A percentile compares a stretch with the other conserved stretches of the same genome.
Conservation (phyloP, 35 echinoderm and acorn worm genomes). For the Heliocidaris tuberculata region DNA sequence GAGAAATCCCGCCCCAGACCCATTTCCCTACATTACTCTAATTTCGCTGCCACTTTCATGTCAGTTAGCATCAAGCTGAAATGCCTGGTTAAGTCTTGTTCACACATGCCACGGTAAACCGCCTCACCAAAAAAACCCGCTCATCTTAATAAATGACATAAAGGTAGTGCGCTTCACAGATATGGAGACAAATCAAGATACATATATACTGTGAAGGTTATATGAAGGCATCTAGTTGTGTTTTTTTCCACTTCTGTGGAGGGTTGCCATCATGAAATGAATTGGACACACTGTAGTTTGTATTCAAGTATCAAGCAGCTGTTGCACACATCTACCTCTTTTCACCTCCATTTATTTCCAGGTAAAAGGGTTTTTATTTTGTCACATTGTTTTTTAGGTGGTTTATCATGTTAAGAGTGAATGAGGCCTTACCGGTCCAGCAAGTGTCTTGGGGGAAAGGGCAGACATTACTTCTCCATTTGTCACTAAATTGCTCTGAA, state of each 20-base stretch:
- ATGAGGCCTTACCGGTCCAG: neutral
- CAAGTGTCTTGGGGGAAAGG: neutral
- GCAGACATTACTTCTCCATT: slow-evolving; percentile 11
- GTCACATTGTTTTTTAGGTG: no score
- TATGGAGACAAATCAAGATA: neutral
- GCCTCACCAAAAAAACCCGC: neutral
- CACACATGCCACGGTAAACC: neutral
- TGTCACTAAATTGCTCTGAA: slow-evolving; percentile 9
- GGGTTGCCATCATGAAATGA: no score
- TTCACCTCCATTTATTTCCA: no score
- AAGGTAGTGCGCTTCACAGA: neutral
- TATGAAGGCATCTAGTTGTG: no score
- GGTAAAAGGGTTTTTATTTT: no score
- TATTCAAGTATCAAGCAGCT: no score
- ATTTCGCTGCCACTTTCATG: slow-evolving; percentile 9
- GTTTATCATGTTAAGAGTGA: neutral
- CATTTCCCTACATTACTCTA: slow-evolving; percentile 42
- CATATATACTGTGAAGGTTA: neutral
- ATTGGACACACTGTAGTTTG: no score
- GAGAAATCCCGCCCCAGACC: neutral
- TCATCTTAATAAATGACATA: neutral
- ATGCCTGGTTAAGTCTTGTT: neutral
- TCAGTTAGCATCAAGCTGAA: slow-evolving; percentile 25
- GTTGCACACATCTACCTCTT: no score
- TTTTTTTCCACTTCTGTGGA: no score